Conservation (phyloP, 1,140 invertebrate genomes). For the Trachymyrmex cornetzi region DNA sequence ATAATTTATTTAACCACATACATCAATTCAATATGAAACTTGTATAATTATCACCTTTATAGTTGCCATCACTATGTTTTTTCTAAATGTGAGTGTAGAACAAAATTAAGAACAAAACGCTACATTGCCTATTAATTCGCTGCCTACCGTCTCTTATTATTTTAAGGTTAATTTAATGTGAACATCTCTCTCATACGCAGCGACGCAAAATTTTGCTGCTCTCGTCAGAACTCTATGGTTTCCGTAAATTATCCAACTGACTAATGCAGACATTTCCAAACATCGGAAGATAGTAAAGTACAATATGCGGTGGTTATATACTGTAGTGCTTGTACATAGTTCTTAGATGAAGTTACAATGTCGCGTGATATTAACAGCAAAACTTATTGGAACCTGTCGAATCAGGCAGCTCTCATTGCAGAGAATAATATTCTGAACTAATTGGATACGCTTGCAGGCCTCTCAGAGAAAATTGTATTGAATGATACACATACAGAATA, state of each 20-base stretch:
- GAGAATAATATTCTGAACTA: slow-evolving; percentile 17
- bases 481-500: background rate
- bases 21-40: no score
- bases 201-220: background rate
- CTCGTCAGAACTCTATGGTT: background rate
- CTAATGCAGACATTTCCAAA: slow-evolving; percentile 16
- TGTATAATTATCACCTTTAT: no score
- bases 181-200: no score
- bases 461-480: slow-evolving; percentile 1
- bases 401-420: slow-evolving; percentile 3
- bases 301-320: slow-evolving; percentile 13
- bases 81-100: no score
- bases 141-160: background rate
- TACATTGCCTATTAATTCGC: background rate
- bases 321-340: background rate
- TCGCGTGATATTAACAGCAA: slow-evolving; percentile 24
- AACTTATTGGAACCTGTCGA: slow-evolving; percentile 37
- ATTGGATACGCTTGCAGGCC: background rate
- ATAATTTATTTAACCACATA: no score
- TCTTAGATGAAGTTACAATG: slow-evolving; percentile 17
- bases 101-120: background rate
- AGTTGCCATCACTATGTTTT: no score
- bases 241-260: background rate
- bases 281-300: background rate
- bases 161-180: background rate